A percentile compares a stretch with the other conserved stretches of the same genome.
Conservation (phyloP, 2,113 vertebrate genomes). For the Hirundichthys speculiger region DNA sequence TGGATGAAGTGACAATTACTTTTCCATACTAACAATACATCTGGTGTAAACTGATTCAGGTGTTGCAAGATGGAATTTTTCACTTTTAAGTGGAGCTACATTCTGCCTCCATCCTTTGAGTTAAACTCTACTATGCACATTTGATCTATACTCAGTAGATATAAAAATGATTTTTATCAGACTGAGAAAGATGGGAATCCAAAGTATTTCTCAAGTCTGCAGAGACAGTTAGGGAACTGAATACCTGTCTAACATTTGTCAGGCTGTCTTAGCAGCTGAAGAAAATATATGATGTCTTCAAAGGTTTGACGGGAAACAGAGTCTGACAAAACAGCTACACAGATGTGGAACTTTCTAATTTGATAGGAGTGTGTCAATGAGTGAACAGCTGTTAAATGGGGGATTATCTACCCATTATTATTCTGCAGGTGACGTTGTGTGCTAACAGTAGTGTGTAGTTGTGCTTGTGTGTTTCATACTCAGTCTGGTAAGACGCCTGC, state of each 20-base stretch:
- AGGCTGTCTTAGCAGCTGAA: not conserved
- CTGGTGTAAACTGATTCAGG: not conserved
- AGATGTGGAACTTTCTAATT: no score
- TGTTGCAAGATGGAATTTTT: not conserved
- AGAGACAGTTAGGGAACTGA: not conserved
- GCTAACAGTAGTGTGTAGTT: not conserved
- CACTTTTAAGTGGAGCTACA: no score
- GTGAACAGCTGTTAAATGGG: no score
- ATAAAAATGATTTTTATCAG: no score
- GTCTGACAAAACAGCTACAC: not conserved
- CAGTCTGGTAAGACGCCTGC: slow-evolving; percentile 91
- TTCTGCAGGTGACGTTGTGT: no score
- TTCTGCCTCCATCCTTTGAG: not conserved
- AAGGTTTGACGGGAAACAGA: not conserved
- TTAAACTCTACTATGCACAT: not conserved
- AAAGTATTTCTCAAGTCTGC: not conserved
- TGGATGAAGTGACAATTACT: not conserved
- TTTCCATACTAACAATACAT: not conserved
- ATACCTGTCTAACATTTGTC: not conserved
- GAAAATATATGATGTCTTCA: not conserved
- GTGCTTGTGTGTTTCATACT: slow-evolving; percentile 79
- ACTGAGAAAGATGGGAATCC: not conserved
- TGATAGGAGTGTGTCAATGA: no score
- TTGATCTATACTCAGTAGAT: not conserved
- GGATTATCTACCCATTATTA: no score